Base-by-base conservation (phyloP, 2,797 vertebrate genomes). In the Thaleichthys pacificus region DNA sequence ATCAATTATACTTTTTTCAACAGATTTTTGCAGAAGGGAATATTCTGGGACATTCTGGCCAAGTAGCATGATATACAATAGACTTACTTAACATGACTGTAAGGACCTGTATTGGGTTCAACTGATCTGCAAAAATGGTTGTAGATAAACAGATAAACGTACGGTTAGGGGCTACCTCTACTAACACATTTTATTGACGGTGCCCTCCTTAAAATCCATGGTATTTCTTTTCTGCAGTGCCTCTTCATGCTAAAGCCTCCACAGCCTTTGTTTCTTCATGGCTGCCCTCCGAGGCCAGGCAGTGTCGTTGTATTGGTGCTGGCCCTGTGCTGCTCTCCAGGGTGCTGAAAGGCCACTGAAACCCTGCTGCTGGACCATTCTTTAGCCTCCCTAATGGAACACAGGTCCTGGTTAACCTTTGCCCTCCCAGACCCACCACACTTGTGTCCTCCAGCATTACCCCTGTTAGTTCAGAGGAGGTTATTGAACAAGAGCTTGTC, bases 341-440 rank as follows among this genome's bases (percentile, higher is more conserved):
- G 66, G 67, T 58, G 30, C 51, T 68, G 54, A 35, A 32, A 38
- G 28, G 51, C 28, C 49, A 32, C 17, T 26, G 7, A 3, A 28
- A 22, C 24, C 66, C 66, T 54, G 15, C 66, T 56, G 49, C 49
- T 56, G 49, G 14, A 5, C 19, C 49, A 5, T 68, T 57, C 51
- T 57, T 51, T n/a, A 22, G 9, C 47, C 15, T 57, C 24, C 21
- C 19, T 68, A 56, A 68, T 68, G 66, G 49, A 68, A 57, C 66
- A 68, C 51, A 22, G 66, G 51, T 57, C 26, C 66, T 68, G 51
- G 66, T 68, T 56, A 56, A 68, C 66, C 51, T 68, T 57, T 28
- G 8, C 17, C 51, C 49, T 56, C 28, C 19, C 11, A 32, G 51
- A 57, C 9, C 49, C 47, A 2, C 51, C 24, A 14, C 17, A 2